Conservation (phyloP, 2,797 vertebrate genomes). For the Pampus argenteus region DNA sequence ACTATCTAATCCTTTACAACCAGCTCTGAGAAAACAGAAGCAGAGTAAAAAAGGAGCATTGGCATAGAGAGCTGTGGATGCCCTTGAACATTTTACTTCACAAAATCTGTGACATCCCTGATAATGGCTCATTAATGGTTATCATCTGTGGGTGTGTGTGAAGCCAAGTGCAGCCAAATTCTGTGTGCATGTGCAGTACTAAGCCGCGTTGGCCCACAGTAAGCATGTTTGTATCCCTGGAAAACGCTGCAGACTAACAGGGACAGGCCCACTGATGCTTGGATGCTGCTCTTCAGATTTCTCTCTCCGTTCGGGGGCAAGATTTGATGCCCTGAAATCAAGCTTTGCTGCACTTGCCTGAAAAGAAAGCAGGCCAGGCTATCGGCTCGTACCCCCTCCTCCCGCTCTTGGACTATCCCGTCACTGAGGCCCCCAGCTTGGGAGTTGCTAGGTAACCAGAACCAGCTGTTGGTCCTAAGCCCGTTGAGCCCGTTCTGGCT, state of each 20-base stretch:
- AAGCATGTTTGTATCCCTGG: constrained; percentile 20
- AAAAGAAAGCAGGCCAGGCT: constrained; percentile 48
- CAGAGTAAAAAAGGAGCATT: background rate
- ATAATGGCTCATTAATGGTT: constrained; percentile 43
- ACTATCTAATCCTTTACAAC: background rate
- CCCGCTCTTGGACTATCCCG: constrained; percentile 49
- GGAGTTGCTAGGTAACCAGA: constrained; percentile 88
- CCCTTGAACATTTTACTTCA: constrained; percentile 39
- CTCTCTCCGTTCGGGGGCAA: background rate
- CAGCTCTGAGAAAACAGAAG: background rate
- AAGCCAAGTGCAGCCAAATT: constrained; percentile 49
- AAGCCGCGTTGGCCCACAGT: constrained; percentile 8
- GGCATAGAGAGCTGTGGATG: constrained; percentile 25
- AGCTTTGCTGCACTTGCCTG: constrained; percentile 62
- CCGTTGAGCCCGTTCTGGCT: constrained; percentile 73
- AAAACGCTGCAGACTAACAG: constrained; percentile 39
- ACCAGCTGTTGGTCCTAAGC: constrained; percentile 84
- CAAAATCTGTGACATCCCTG: constrained; percentile 38
- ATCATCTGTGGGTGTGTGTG: constrained; percentile 53
- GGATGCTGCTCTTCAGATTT: constrained; percentile 7
- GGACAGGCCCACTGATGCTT: background rate
- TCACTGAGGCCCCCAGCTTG: constrained; percentile 71
- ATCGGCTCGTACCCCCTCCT: constrained; percentile 6
- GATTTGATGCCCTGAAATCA: constrained; percentile 43
- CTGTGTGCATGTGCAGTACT: background rate